These are phyloP conservation scores for Diabrotica balteata DNA, from an alignment of 2,888 invertebrate species.

Conservation along the genomic window DNA sequence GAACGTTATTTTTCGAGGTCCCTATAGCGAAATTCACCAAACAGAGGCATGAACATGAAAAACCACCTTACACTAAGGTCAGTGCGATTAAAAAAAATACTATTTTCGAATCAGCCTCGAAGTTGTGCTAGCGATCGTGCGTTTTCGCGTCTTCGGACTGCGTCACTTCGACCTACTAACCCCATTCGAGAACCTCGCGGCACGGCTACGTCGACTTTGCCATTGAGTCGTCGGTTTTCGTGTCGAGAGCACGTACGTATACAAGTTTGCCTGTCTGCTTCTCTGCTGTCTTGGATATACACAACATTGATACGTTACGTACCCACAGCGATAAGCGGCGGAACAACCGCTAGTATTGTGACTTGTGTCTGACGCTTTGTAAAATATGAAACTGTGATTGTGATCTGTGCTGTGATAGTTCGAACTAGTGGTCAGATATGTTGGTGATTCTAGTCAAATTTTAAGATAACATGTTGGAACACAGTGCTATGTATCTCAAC, in stretches of 20 bases:
- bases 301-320: neutral
- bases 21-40: conserved; percentile 35
- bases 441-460: conserved; percentile 30
- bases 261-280: conserved; percentile 25
- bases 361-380: conserved; percentile 15
- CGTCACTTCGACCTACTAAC: conserved; percentile 76
- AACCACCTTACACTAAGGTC: conserved; percentile 48
- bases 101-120: conserved; percentile 53
- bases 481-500: conserved; percentile 58
- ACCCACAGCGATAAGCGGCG: conserved; percentile 46
- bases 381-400: conserved; percentile 28
- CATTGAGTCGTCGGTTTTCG: conserved; percentile 57
- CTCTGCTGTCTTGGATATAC: conserved; percentile 46
- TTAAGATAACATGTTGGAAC: conserved; percentile 54
- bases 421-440: conserved; percentile 26
- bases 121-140: conserved; percentile 70
- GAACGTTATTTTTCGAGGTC: conserved; percentile 17
- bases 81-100: conserved; percentile 45
- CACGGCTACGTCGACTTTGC: conserved; percentile 49
- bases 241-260: conserved; percentile 38
- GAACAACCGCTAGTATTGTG: conserved; percentile 1
- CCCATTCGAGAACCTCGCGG: conserved; percentile 67
- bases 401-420: conserved; percentile 34
- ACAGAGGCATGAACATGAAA: conserved; percentile 40
- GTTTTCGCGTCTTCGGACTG: conserved; percentile 64